phyloP scores from a whole-genome alignment of 2,797 vertebrate species.

The Galago senegalensis region DNA sequence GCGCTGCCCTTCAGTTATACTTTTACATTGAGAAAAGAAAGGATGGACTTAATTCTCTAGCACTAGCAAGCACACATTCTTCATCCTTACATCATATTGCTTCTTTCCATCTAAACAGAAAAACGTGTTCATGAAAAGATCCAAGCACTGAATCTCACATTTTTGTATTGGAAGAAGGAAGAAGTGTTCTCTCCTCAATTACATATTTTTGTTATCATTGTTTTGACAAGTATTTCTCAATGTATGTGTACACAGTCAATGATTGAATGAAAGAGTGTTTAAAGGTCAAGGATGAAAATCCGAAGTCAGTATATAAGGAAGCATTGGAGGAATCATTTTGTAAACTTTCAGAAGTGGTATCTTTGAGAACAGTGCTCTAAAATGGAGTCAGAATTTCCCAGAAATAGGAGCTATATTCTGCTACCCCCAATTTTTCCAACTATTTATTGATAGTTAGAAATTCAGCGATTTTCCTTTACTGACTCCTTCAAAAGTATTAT shows the following conservation, averaged over 20 bases:
- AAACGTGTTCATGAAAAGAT: not conserved
- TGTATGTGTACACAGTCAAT: not conserved
- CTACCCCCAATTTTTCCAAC: not conserved
- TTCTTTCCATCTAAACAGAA: slow-evolving; percentile 9
- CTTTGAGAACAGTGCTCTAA: not conserved
- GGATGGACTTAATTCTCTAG: not conserved
- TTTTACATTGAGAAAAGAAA: not conserved
- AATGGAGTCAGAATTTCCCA: not conserved
- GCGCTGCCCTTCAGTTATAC: not conserved
- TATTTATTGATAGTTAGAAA: not conserved
- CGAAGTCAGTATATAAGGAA: not conserved
- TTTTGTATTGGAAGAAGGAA: not conserved
- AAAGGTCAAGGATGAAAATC: not conserved
- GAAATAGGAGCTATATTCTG: not conserved
- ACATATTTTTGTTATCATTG: not conserved
- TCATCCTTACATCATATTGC: not conserved
- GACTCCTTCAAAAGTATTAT: not conserved
- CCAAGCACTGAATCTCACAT: not conserved
- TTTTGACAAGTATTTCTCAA: not conserved
- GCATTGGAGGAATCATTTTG: not conserved
- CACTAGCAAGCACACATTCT: not conserved
- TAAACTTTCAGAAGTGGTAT: not conserved
- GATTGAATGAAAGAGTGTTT: not conserved
- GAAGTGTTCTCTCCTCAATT: not conserved
- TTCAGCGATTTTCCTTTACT: not conserved